These are phyloP conservation scores for Euzophera pinguis DNA, from an alignment of 2,888 invertebrate genomes.

Conservation along the genomic window DNA sequence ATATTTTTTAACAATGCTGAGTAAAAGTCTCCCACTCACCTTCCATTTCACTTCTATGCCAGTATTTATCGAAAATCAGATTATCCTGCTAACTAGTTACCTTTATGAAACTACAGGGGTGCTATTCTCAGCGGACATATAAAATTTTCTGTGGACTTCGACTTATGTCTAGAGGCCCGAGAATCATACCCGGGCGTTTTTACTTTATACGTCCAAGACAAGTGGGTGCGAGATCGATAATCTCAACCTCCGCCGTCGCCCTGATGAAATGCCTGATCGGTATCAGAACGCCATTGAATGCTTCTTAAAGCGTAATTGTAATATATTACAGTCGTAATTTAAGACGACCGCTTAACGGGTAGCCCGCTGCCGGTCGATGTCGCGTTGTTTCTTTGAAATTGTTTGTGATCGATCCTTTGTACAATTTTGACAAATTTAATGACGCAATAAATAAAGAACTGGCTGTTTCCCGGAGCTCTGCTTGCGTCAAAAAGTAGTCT, in stretches of 20 bases:
- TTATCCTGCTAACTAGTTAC: too few species aligned
- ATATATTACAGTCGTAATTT: slow-evolving; percentile 36
- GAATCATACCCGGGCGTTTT: too few species aligned
- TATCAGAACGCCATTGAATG: slow-evolving; percentile 66
- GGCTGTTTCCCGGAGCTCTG: too few species aligned
- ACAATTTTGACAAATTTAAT: background rate
- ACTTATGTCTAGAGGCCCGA: too few species aligned
- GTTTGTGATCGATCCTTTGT: background rate
- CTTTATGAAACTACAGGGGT: too few species aligned
- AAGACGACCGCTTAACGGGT: slow-evolving; percentile 20
- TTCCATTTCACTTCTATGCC: too few species aligned
- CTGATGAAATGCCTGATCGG: slow-evolving; percentile 71
- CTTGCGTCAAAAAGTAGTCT: too few species aligned
- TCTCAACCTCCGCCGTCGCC: slow-evolving; percentile 56
- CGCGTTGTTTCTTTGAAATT: background rate
- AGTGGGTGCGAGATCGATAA: slow-evolving; percentile 20
- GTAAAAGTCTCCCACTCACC: too few species aligned
- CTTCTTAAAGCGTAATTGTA: slow-evolving; percentile 52
- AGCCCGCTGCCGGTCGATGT: slow-evolving; percentile 13
- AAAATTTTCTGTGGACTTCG: too few species aligned
- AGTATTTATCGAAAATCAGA: too few species aligned
- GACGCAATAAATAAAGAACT: background rate
- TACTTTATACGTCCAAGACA: background rate
- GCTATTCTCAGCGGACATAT: too few species aligned
- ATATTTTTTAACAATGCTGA: too few species aligned